Evolutionary conservation across 2,113 vertebrate genomes (phyloP), one percentile per base, ranked within the genome.

Genomic region (Hemibagrus wyckioides): DNA sequence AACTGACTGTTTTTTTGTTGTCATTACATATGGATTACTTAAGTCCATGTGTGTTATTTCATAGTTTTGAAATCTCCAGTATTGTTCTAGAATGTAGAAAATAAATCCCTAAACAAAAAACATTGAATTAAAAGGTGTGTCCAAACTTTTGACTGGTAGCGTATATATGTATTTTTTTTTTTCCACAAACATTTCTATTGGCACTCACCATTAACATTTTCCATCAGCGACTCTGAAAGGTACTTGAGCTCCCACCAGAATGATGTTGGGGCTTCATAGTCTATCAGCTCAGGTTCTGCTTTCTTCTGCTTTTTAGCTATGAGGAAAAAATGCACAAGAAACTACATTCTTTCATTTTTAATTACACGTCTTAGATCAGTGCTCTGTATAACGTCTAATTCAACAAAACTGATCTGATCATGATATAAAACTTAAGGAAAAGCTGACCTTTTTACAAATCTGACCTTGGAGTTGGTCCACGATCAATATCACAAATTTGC

Each of bases 161-260:
- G 41, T 44, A 44, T 44, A 6, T 44, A 44, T 44, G 41, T 44
- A 6, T 8, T 23, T 41, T 2, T 36, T 33, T 17, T 36, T 36
- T 36, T 36, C 36, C 1, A 69, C 30, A n/a, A 65, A 30, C 3
- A 39, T 28, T 25, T 76, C 13, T 77, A 54, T n/a, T 25, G 23
- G 79, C 21, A 93, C 93, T 94, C 82, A 96, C 95, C 14, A 9
- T 93, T 92, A 6, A 95, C 33, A 81, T 93, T 93, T 39, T 92
- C 92, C 92, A 95, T 92, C 87, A 96, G 82, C 13, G 89, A 81
- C 21, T 94, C 93, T 0, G 94, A 92, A 4, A 96, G 94, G 85
- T 87, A 91, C 85, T 92, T 95, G 65, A 96, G 85, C 87, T 94
- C 93, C 36, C 92, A 94, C 92, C 94, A 95, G 83, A 96, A 96